Evolutionary conservation across 92 coral and sea anemone genomes (phyloP), one percentile per base, ranked within the genome.

Genomic region (Actinernus sp.): DNA sequence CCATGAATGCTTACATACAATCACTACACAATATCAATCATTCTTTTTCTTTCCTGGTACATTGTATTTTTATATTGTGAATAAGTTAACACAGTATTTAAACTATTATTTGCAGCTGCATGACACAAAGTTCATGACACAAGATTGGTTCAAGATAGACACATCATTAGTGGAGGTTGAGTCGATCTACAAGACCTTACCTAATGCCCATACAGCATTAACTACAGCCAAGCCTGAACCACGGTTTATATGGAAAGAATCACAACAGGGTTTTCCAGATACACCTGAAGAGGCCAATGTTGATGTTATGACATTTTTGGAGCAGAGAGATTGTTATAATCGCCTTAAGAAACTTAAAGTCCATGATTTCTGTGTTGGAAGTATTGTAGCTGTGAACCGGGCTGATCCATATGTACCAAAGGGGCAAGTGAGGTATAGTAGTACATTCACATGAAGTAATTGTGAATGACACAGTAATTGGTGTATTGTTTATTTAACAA

Each of bases 361-460:
- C 14, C 90, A 89, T 65, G 95, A 95, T 38, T 95, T 95, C 53
- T 91, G 86, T 58, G 99, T 95, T 8, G 99, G 99, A 3, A 95
- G 99, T 47, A 76, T 68, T 52, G 90, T 95, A 7, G 99, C 93
- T 24, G 99, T 95, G 11, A 95, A 95, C n/a, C 77, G 97, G 25
- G 94, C 97, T 37, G 99, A 95, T 66, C 81, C 88, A 3, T 78
- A 83, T 32, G 78, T 92, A 16, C 88, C 96, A 4, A 83, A 87
- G 70, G 99, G 99, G 20, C 71, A 78, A 59, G 93, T 91, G 41
- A 91, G 92, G 99, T 95, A n/a, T n/a, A n/a, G n/a, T n/a, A n/a
- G n/a, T n/a, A n/a, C n/a, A n/a, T n/a, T n/a, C n/a, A n/a, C n/a
- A n/a, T n/a, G n/a, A n/a, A n/a, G n/a, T n/a, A n/a, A n/a, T n/a